A percentile compares a stretch with the other conserved stretches of the same genome.
phyloP scores from a whole-genome alignment of 2,888 invertebrate species.

The Eilema griseolum region DNA sequence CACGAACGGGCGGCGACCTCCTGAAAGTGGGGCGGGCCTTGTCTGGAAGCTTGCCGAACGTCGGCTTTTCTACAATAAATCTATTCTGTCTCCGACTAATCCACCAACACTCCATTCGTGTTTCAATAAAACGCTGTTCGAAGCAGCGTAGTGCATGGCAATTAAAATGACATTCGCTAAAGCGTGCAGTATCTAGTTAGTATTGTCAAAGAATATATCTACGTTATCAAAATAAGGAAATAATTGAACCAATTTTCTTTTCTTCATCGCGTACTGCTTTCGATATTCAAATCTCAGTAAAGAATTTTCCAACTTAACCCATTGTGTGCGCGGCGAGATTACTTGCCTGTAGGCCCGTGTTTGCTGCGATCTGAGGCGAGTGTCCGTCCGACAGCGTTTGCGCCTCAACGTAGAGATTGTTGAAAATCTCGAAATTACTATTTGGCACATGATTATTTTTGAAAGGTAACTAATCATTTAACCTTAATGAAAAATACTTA shows the following conservation, averaged over 20 bases:
- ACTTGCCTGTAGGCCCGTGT: no score
- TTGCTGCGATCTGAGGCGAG: no score
- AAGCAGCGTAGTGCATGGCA: no score
- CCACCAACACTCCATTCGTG: constrained; percentile 32
- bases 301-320: neutral
- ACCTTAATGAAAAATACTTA: neutral
- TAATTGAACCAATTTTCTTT: neutral
- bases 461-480: no score
- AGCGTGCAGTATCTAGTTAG: neutral
- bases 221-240: neutral
- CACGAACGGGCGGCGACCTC: constrained; percentile 83
- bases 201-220: neutral
- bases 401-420: no score
- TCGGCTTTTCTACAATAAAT: constrained; percentile 58
- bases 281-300: neutral
- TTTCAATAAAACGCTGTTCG: constrained; percentile 20
- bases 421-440: no score
- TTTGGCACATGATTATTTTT: no score
- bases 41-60: constrained; percentile 67
- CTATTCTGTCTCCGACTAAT: constrained; percentile 47
- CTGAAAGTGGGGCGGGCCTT: constrained; percentile 76
- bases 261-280: neutral
- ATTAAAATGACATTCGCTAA: neutral
- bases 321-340: no score
- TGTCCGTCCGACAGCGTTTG: no score